Base-by-base conservation (phyloP, 2,113 vertebrate species). In the Notiomystis cincta region DNA sequence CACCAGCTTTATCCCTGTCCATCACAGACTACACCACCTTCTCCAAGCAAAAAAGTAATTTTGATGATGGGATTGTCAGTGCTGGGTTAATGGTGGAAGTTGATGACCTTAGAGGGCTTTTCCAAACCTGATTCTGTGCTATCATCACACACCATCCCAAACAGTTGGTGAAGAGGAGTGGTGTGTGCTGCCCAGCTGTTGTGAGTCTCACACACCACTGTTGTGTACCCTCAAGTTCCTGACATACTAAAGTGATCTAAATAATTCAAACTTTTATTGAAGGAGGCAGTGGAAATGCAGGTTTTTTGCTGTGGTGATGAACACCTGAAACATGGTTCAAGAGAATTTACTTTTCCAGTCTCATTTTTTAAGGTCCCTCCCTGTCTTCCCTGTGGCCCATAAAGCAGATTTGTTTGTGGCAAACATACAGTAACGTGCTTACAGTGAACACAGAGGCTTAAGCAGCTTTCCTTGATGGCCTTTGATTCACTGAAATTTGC, bases 401-500 rank as follows among this genome's bases (percentile, higher is more conserved):
- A 88, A 88, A 93, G 42, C 1, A 17, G 54, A 88, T 81, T 82
- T 91, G 25, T 85, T 82, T 93, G 64, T 71, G 38, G 44, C 2
- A 2, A 64, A 58, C 25, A 27, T 15, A 62, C 12, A 42, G n/a
- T 73, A 88, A 88, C 73, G 33, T 72, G 53, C 78, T 91, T 80
- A 58, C 20, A 83, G 47, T 38, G 51, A 93, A 27, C 57, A 64
- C 27, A 89, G 72, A 57, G 13, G 17, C n/a, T 82, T 89, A 93
- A 93, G 80, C 51, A 86, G 56, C 56, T 96, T 83, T 90, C 64
- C 33, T 86, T 1, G 0, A 53, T 45, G 80, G 79, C n/a, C 64
- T 93, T 75, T 93, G 64, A 93, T 73, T 95, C 51, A 58, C 51
- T 83, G 70, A 87, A 77, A 78, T 75, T 90, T 83, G 53, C 82